Evolutionary conservation across 2,797 vertebrate species (phyloP).

Genomic region (Centropyge bicolor): DNA sequence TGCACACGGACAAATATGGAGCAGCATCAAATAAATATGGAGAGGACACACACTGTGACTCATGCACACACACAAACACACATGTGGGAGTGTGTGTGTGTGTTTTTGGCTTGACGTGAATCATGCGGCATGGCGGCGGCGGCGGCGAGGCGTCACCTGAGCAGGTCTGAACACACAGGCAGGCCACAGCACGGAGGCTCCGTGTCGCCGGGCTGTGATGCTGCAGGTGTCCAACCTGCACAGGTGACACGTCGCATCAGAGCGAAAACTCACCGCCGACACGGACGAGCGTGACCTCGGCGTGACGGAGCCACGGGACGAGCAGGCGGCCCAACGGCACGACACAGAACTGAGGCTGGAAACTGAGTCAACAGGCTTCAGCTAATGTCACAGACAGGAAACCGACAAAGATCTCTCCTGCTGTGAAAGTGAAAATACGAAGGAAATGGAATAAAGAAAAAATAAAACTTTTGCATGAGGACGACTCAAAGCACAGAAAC

Average conservation of each 20-base stretch:
- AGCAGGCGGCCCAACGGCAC: neutral
- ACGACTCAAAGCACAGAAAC: too few relatives aligned
- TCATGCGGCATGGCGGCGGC: neutral
- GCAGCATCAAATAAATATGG: constrained; percentile 72
- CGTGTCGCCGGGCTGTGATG: constrained; percentile 24
- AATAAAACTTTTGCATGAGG: too few relatives aligned
- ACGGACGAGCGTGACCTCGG: neutral
- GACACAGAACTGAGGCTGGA: too few relatives aligned
- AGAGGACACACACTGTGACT: constrained; percentile 65
- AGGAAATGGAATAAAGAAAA: too few relatives aligned
- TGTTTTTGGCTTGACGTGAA: constrained; percentile 3
- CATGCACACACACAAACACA: constrained; percentile 49
- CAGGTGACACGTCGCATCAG: constrained; percentile 22
- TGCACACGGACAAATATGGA: constrained; percentile 64
- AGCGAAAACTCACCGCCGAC: too few relatives aligned
- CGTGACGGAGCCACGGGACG: neutral
- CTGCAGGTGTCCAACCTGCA: constrained; percentile 2
- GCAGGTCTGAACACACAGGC: constrained; percentile 34
- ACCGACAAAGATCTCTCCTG: too few relatives aligned
- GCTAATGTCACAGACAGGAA: too few relatives aligned
- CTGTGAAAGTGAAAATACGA: too few relatives aligned
- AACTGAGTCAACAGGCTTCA: too few relatives aligned
- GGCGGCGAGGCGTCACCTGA: constrained; percentile 33
- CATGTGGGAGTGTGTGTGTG: constrained; percentile 5
- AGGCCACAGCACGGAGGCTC: neutral